Conservation (phyloP, 1,140 invertebrate genomes). For the Bombus polaris region DNA sequence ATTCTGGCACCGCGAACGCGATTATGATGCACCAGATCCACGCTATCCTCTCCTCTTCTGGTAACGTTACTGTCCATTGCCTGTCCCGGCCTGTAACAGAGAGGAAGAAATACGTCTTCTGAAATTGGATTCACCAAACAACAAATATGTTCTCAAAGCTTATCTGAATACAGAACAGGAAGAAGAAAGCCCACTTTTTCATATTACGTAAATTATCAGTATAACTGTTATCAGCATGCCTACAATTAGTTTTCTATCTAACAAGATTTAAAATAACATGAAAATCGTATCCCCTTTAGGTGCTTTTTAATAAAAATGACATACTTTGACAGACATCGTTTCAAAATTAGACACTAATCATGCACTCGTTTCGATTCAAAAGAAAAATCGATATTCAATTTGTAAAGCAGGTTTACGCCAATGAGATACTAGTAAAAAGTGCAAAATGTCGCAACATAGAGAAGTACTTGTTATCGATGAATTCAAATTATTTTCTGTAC, state of each 20-base stretch:
- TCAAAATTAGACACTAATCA: not conserved
- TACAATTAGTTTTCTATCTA: not conserved
- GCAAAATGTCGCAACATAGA: too few relatives aligned
- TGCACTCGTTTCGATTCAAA: not conserved
- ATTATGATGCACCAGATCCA: slow-evolving; percentile 97
- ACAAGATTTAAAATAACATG: not conserved
- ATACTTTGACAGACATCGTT: too few relatives aligned
- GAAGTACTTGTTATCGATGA: not conserved
- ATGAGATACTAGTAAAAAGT: too few relatives aligned
- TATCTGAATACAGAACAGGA: too few relatives aligned
- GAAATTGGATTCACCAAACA: not conserved
- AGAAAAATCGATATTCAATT: not conserved
- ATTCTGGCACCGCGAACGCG: slow-evolving; percentile 92
- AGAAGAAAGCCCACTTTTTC: too few relatives aligned
- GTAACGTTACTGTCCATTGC: slow-evolving; percentile 89
- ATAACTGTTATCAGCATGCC: not conserved
- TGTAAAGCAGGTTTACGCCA: not conserved
- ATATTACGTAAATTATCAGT: not conserved
- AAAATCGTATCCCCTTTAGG: too few relatives aligned
- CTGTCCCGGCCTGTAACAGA: slow-evolving; percentile 89
- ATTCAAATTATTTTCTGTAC: not conserved
- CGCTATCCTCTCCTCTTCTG: slow-evolving; percentile 92
- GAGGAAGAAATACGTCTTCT: fast-evolving
- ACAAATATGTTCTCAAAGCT: too few relatives aligned
- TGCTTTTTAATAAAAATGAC: too few relatives aligned